Conservation (phyloP, 2,888 invertebrate species). For the Epinotia ramella region DNA sequence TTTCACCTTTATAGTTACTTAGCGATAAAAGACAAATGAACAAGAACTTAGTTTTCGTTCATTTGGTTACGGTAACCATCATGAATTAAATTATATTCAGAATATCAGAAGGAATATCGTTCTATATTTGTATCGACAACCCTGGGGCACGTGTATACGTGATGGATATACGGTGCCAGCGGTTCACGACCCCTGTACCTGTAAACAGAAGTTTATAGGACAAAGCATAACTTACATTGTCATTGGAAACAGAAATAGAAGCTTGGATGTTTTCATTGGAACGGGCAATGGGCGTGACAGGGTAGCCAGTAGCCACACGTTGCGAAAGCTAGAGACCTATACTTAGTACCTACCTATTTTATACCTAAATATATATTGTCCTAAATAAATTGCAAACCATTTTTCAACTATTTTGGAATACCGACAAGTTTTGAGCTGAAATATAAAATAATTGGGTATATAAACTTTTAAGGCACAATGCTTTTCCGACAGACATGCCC, state of each 20-base stretch:
- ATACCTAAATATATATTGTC: too few relatives aligned
- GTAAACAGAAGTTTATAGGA: conserved; percentile 34
- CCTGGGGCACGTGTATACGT: conserved; percentile 28
- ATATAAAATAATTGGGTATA: too few relatives aligned
- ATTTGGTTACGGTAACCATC: too few relatives aligned
- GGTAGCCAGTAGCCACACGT: conserved; percentile 3
- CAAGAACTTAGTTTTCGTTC: too few relatives aligned
- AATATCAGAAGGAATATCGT: neutral
- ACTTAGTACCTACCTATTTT: neutral
- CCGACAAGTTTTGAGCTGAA: too few relatives aligned
- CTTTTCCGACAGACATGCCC: too few relatives aligned
- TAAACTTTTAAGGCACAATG: too few relatives aligned
- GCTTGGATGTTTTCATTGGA: neutral
- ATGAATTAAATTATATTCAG: conserved; percentile 24
- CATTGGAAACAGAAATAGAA: conserved; percentile 26
- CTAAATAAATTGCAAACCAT: too few relatives aligned
- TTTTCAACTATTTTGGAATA: too few relatives aligned
- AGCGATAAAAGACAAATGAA: conserved; percentile 11
- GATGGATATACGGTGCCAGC: conserved; percentile 19
- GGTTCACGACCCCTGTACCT: conserved; percentile 41
- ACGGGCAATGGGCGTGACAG: neutral
- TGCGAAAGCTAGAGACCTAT: neutral
- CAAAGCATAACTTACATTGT: conserved; percentile 32
- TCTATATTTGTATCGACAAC: conserved; percentile 29
- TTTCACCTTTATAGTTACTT: conserved; percentile 9